A percentile compares a stretch with the other conserved stretches of the same genome.
Evolutionary conservation across 2,797 vertebrate species (phyloP).

Genomic region (Rhinophrynus dorsalis): DNA sequence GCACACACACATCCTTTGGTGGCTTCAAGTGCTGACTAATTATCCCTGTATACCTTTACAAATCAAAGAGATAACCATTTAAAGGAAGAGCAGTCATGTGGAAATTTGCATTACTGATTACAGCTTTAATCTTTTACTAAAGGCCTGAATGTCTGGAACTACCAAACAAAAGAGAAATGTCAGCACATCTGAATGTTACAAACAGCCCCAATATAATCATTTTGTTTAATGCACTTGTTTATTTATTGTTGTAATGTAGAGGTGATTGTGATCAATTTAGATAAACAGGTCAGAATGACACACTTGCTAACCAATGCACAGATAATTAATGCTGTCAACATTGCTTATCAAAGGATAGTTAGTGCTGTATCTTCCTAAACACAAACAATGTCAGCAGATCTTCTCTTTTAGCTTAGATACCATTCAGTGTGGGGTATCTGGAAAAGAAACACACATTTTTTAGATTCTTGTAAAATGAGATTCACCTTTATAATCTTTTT

Average conservation of each 20-base stretch:
- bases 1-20: no score
- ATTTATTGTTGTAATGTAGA: constrained; percentile 11
- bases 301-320: constrained; percentile 6
- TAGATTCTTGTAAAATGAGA: neutral
- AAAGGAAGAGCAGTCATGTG: neutral
- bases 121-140: neutral
- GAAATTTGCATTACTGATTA: neutral
- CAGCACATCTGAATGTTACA: neutral
- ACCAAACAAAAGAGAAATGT: constrained; percentile 10
- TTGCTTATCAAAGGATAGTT: constrained; percentile 21
- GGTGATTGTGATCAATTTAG: constrained; percentile 24
- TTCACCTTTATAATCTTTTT: neutral
- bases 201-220: constrained; percentile 8
- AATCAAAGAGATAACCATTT: neutral
- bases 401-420: neutral
- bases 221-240: constrained; percentile 29
- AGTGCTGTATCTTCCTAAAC: constrained; percentile 13
- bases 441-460: neutral
- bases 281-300: constrained; percentile 15
- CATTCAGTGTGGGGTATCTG: neutral
- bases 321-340: constrained; percentile 31
- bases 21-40: no score
- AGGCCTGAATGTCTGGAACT: neutral
- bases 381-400: constrained; percentile 24
- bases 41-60: no score